phyloP scores from a whole-genome alignment of 2,797 vertebrate genomes.

The Pangasius krempfi region DNA sequence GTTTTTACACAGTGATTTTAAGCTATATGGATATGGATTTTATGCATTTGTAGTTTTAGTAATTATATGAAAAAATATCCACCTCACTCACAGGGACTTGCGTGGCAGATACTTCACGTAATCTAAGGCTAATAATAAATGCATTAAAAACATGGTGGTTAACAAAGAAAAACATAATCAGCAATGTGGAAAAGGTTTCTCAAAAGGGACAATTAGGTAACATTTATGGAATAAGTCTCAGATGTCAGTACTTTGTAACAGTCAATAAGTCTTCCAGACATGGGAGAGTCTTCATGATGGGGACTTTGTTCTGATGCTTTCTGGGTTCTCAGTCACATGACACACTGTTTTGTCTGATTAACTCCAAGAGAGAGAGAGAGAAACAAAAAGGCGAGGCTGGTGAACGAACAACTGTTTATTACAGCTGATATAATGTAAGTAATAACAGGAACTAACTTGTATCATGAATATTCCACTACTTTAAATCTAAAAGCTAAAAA shows the following conservation, averaged over 20 bases:
- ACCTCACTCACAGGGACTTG: not conserved
- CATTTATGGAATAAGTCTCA: not conserved
- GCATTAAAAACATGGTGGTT: not conserved
- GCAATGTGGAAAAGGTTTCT: not conserved
- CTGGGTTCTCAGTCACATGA: not conserved
- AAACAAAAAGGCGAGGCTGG: not conserved
- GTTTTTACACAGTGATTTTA: not conserved
- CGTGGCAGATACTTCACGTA: not conserved
- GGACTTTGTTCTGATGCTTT: not conserved
- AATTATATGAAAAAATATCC: not conserved
- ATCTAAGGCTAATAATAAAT: not conserved
- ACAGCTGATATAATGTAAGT: not conserved
- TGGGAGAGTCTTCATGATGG: not conserved
- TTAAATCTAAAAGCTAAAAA: not conserved
- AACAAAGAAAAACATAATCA: not conserved
- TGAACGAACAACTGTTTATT: not conserved
- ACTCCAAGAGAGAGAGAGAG: not conserved
- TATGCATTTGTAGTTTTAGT: not conserved
- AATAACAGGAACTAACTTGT: not conserved
- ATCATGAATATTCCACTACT: not conserved
- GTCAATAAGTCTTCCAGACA: not conserved
- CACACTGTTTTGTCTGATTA: not conserved
- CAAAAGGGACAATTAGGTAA: not conserved
- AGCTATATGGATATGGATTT: not conserved
- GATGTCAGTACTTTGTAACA: not conserved